phyloP scores from a whole-genome alignment of 2,888 invertebrate genomes.

The Pammene fasciana region DNA sequence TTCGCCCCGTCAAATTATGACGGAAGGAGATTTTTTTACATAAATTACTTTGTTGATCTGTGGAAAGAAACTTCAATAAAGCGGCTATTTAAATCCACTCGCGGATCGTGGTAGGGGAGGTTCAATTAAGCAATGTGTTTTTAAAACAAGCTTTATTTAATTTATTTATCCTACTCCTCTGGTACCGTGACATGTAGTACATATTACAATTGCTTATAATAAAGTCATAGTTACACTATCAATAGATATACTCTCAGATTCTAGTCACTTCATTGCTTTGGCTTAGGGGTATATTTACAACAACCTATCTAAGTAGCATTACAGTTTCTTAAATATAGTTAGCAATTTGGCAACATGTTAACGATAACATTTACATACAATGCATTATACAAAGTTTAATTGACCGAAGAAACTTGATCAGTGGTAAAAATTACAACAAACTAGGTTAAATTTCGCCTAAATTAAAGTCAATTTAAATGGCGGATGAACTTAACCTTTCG shows the following conservation, averaged over 20 bases:
- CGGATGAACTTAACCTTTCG: no score
- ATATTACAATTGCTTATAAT: constrained; percentile 58
- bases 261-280: constrained; percentile 69
- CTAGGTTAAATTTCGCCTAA: constrained; percentile 1
- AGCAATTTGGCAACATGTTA: constrained; percentile 79
- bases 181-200: constrained; percentile 62
- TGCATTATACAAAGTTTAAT: constrained; percentile 69
- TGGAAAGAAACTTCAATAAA: constrained; percentile 3
- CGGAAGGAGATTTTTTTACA: constrained; percentile 66
- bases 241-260: constrained; percentile 67
- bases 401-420: constrained; percentile 70
- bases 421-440: constrained; percentile 12
- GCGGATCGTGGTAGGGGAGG: background rate
- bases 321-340: constrained; percentile 63
- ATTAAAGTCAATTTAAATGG: background rate
- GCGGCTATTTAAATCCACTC: background rate
- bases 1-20: constrained; percentile 77
- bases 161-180: constrained; percentile 67
- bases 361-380: constrained; percentile 73
- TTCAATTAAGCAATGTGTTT: constrained; percentile 54
- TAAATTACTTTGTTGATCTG: constrained; percentile 63
- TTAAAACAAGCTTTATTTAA: constrained; percentile 82
- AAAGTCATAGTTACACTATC: constrained; percentile 56
- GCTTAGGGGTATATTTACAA: constrained; percentile 79
- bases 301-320: constrained; percentile 70